These are phyloP conservation scores for Diabrotica balteata DNA, from an alignment of 2,888 invertebrate species.

Conservation along the genomic window DNA sequence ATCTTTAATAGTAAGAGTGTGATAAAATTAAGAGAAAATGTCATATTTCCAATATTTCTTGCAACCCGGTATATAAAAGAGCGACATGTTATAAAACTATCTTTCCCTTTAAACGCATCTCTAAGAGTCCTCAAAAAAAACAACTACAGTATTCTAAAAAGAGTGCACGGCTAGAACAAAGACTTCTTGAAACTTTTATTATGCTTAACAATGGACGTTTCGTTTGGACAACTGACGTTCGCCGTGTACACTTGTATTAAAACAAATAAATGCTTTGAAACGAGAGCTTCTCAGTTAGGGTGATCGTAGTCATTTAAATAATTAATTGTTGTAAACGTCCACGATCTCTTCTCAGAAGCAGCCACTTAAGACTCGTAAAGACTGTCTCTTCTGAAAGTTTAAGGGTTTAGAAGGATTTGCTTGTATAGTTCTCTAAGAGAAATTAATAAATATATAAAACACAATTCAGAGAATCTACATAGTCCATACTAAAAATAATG, in stretches of 20 bases:
- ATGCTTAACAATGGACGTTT: neutral
- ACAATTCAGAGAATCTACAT: too few species aligned
- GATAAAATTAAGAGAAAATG: too few species aligned
- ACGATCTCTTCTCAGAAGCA: neutral
- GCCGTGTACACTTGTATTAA: neutral
- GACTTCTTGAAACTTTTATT: neutral
- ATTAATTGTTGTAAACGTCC: constrained; percentile 7
- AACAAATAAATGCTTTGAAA: constrained; percentile 7
- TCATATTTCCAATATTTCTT: too few species aligned
- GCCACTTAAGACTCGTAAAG: neutral
- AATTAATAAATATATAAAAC: too few species aligned
- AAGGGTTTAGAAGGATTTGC: too few species aligned
- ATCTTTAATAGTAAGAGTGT: too few species aligned
- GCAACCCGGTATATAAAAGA: too few species aligned
- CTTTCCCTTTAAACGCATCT: too few species aligned
- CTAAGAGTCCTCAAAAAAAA: neutral
- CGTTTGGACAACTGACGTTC: neutral
- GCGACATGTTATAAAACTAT: too few species aligned
- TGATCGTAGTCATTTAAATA: constrained; percentile 3
- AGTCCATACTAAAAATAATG: too few species aligned
- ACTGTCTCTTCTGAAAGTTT: neutral
- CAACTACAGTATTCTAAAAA: neutral
- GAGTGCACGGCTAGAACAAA: neutral
- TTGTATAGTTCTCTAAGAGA: too few species aligned
- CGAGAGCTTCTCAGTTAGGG: too few species aligned